These are phyloP conservation scores for Danio aesculapii DNA, from an alignment of 2,797 vertebrate species.

Conservation along the genomic window DNA sequence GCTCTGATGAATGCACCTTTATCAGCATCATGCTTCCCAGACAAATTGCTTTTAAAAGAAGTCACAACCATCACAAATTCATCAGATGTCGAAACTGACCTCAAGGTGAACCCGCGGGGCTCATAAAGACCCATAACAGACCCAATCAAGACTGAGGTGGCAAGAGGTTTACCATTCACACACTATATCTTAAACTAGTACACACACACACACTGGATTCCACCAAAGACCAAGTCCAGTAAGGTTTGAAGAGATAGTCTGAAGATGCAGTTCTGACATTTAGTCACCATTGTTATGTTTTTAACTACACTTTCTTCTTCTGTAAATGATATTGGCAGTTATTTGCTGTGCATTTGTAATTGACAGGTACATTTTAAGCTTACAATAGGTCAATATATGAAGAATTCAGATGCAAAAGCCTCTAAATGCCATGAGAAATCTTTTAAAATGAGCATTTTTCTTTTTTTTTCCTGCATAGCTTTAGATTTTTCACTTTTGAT, in stretches of 20 bases:
- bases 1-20: conserved; percentile 52
- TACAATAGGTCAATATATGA: too few relatives aligned
- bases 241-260: background rate
- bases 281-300: background rate
- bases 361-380: too few relatives aligned
- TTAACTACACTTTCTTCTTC: background rate
- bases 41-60: conserved; percentile 54
- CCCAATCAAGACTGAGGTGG: conserved; percentile 20
- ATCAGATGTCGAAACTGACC: conserved; percentile 55
- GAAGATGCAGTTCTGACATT: background rate
- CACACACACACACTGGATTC: background rate
- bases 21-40: conserved; percentile 40
- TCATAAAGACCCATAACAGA: conserved; percentile 31
- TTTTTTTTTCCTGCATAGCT: too few relatives aligned
- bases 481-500: too few relatives aligned
- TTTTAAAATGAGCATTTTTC: too few relatives aligned
- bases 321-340: background rate
- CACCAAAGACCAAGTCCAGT: background rate
- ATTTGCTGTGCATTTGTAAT: background rate
- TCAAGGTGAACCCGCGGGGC: conserved; percentile 45
- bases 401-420: too few relatives aligned
- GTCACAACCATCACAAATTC: conserved; percentile 46
- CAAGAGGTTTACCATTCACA: background rate
- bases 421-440: too few relatives aligned
- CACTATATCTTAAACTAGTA: background rate